phyloP scores from a whole-genome alignment of 2,113 vertebrate genomes.

The Odontesthes bonariensis region DNA sequence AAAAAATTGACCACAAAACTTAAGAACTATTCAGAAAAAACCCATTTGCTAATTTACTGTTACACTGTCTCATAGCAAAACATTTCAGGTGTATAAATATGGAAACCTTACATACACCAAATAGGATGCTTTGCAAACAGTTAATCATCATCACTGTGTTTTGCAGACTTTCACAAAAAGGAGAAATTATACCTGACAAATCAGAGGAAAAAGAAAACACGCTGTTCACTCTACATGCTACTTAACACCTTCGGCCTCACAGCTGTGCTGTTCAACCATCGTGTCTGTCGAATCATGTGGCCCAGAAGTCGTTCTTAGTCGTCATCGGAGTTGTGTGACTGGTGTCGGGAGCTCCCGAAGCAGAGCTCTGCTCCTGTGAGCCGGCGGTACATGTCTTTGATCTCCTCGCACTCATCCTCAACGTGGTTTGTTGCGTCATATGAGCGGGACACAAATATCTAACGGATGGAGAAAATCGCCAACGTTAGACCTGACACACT shows the following conservation, averaged over 20 bases:
- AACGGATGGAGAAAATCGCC: not conserved
- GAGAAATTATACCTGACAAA: constrained; percentile 14
- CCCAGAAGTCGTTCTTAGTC: constrained; percentile 65
- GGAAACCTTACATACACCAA: not conserved
- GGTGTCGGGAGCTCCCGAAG: constrained; percentile 90
- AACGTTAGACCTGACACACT: not conserved
- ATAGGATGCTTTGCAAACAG: not conserved
- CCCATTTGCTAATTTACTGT: not conserved
- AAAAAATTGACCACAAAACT: not conserved
- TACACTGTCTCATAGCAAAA: not conserved
- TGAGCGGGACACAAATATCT: constrained; percentile 95
- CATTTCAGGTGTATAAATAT: not conserved
- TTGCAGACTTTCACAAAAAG: constrained; percentile 3
- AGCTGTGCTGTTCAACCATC: not conserved
- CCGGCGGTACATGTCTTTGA: constrained; percentile 92
- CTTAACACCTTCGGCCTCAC: constrained; percentile 8
- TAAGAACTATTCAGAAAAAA: not conserved
- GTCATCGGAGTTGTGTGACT: constrained; percentile 86
- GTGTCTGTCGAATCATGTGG: not conserved
- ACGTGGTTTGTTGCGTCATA: constrained; percentile 94
- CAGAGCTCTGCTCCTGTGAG: constrained; percentile 92
- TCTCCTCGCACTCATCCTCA: constrained; percentile 92
- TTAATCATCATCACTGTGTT: not conserved
- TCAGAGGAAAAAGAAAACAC: not conserved
- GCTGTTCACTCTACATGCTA: constrained; percentile 9